Evolutionary conservation across 2,797 vertebrate genomes (phyloP).

Genomic region (Coccyzus lansbergi): DNA sequence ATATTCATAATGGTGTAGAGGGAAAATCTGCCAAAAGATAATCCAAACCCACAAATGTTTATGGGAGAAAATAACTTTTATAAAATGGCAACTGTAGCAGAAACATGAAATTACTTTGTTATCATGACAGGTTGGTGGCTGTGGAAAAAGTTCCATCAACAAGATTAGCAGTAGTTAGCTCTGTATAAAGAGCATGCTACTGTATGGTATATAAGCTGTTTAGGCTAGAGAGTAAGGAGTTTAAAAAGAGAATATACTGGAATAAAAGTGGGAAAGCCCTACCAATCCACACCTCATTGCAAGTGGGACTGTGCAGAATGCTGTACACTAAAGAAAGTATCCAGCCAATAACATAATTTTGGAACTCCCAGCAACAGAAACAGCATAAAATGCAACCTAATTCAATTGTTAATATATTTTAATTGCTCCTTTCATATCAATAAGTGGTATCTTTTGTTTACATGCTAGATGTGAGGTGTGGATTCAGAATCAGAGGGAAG

Average conservation of each 20-base stretch:
- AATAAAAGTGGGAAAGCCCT: not conserved
- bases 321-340: not conserved
- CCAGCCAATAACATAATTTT: accelerated
- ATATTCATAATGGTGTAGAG: not conserved
- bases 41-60: not conserved
- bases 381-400: not conserved
- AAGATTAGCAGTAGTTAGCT: not conserved
- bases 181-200: not conserved
- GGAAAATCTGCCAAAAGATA: not conserved
- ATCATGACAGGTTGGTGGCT: not conserved
- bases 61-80: not conserved
- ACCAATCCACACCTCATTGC: not conserved
- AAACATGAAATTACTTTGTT: not conserved
- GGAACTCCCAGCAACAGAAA: not conserved
- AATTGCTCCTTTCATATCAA: not conserved
- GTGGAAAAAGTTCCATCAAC: not conserved
- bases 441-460: not conserved
- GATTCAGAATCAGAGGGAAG: not conserved
- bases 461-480: not conserved
- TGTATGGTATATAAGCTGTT: not conserved
- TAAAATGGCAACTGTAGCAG: not conserved
- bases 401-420: not conserved
- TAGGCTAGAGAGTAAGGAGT: not conserved
- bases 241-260: not conserved
- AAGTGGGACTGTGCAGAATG: not conserved